Conservation (phyloP, 2,113 vertebrate genomes). For the Lonchura striata region DNA sequence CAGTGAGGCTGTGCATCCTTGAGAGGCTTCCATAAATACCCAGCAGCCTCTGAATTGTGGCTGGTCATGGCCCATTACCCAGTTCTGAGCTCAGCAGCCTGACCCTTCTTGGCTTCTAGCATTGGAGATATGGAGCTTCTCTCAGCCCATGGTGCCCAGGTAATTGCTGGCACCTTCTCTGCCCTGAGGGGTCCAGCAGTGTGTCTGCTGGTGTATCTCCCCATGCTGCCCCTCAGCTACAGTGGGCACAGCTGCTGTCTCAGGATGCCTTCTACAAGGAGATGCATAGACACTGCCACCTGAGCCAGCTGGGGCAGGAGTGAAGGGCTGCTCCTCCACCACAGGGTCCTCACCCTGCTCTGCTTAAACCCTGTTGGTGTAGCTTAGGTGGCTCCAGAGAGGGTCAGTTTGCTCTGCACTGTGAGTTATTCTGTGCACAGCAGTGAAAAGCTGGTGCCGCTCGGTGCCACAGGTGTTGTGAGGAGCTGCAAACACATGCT, state of each 20-base stretch:
- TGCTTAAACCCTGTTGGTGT: not conserved
- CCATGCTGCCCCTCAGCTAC: not conserved
- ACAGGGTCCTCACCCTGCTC: not conserved
- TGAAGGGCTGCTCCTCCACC: not conserved
- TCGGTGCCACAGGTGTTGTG: not conserved
- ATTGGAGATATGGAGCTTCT: not conserved
- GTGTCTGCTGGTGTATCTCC: not conserved
- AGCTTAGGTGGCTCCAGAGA: not conserved
- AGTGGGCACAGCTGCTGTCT: not conserved
- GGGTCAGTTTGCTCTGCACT: not conserved
- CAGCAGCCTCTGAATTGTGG: not conserved
- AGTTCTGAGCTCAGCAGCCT: not conserved
- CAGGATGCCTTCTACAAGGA: not conserved
- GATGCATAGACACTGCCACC: too few species aligned
- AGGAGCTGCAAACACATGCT: not conserved
- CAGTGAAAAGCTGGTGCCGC: rapidly evolving
- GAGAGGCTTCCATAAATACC: not conserved
- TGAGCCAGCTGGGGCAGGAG: not conserved
- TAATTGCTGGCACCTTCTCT: not conserved
- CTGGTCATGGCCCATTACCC: not conserved
- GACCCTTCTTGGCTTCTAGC: not conserved
- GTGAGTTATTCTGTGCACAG: not conserved
- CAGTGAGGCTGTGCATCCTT: not conserved
- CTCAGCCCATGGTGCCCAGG: not conserved
- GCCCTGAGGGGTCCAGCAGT: not conserved